Evolutionary conservation across 2,888 invertebrate genomes (phyloP), one percentile per base, ranked within the genome.

Genomic region (Cephus sareptanus): DNA sequence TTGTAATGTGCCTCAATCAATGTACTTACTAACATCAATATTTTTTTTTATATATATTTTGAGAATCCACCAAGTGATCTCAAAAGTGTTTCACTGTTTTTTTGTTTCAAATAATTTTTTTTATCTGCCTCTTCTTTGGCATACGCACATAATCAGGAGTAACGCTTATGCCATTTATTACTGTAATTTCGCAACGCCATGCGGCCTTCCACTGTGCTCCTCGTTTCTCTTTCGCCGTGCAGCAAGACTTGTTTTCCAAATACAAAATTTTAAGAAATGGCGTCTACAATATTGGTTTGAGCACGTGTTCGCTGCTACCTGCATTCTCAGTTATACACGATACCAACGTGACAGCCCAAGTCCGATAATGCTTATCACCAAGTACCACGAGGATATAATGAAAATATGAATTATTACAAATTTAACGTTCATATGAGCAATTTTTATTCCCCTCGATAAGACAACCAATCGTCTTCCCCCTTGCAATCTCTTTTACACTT

Each of bases 1-100:
- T 71, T 35, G 70, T 71, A 77, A 77, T 78, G 82, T 80, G 30
- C 80, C 31, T 75, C 78, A 30, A 6, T 23, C 9, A 56, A 2
- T 23, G 4, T 9, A 56, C 6, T 15, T 23, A 9, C 9, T 1
- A 30, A 37, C 34, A 12, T 12, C 1, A 35, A 35, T 35, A 35
- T 35, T 12, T 12, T 3, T 37, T 40, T 11, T 73, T 34, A 30
- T 34, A 6, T 1, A 15, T 23, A 11, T 74, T 31, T 74, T 74
- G 11, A 34, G 4, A 74, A 74, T n/a, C 4, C n/a, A 23, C 2
- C 56, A 9, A 23, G 1, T 0, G 15, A 56, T 23, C 9, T 23
- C 40, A 2, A 23, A 56, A 56, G 23, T 23, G 23, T 11, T 15
- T 33, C 30, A 75, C 33, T 23, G 33, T 15, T 34, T 30, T 13